Evolutionary conservation across 2,113 vertebrate genomes (phyloP).

Genomic region (Brachirus orientalis): DNA sequence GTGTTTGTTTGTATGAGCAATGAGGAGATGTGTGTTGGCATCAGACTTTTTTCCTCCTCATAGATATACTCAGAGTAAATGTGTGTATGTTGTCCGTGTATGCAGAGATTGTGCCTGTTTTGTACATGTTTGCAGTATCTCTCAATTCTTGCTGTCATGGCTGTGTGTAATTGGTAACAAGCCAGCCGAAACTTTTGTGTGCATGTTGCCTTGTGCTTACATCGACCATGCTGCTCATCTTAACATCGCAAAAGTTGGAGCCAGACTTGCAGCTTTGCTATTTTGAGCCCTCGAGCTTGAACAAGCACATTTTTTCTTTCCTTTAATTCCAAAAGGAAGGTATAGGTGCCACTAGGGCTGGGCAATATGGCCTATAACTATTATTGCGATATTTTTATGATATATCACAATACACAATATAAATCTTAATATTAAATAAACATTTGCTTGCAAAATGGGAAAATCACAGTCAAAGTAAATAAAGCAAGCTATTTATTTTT

Average conservation of each 20-base stretch:
- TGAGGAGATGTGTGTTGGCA: constrained; percentile 28
- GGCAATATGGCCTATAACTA: too few relatives aligned
- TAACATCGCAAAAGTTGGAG: constrained; percentile 12
- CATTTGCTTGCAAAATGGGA: too few relatives aligned
- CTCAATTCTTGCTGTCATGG: constrained; percentile 41
- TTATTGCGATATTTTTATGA: too few relatives aligned
- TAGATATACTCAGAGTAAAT: constrained; percentile 13
- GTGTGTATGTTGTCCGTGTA: background rate
- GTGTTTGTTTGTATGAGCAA: constrained; percentile 35
- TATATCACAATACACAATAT: too few relatives aligned
- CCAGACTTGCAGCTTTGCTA: constrained; percentile 1
- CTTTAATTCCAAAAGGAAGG: constrained; percentile 1
- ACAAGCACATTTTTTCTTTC: background rate
- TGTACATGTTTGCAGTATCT: constrained; percentile 26
- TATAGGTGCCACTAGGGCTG: background rate
- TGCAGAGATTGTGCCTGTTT: constrained; percentile 1
- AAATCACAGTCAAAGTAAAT: too few relatives aligned
- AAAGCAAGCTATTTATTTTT: too few relatives aligned
- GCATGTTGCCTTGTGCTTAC: constrained; percentile 59
- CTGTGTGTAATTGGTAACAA: constrained; percentile 49
- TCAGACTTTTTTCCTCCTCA: too few relatives aligned
- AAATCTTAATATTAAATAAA: too few relatives aligned
- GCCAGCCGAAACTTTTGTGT: constrained; percentile 50
- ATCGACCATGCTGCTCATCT: constrained; percentile 50
- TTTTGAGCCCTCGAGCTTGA: constrained; percentile 3